A percentile compares a stretch with the other conserved stretches of the same genome.
phyloP scores from a whole-genome alignment of 2,113 vertebrate genomes.

The Dipodomys stephensi region DNA sequence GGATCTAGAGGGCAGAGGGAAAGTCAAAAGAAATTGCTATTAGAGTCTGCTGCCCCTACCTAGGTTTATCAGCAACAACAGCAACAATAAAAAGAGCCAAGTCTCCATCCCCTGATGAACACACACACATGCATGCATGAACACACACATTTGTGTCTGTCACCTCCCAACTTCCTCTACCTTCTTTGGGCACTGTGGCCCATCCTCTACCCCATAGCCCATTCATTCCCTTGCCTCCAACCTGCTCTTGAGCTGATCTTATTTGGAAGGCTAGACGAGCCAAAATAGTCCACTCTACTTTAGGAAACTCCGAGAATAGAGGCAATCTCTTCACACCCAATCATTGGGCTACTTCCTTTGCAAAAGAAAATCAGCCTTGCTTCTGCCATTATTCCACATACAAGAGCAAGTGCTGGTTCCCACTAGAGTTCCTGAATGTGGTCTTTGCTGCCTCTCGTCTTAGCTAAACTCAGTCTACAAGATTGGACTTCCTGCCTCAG shows the following conservation, averaged over 20 bases:
- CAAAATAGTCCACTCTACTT: neutral
- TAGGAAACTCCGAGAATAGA: neutral
- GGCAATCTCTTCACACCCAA: neutral
- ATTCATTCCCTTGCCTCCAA: neutral
- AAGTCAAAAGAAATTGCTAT: neutral
- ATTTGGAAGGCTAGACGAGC: neutral
- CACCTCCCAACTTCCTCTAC: neutral
- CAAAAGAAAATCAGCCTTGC: neutral
- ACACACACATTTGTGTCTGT: neutral
- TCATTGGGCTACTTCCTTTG: neutral
- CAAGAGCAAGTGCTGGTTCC: neutral
- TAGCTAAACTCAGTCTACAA: neutral
- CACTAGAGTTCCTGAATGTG: neutral
- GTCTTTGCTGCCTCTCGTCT: neutral
- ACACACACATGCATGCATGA: neutral
- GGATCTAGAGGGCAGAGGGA: constrained; percentile 32
- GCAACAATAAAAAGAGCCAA: too few relatives aligned
- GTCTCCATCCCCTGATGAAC: neutral
- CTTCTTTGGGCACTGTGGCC: neutral
- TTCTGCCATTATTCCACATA: neutral
- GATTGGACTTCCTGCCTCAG: neutral
- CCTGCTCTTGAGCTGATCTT: neutral
- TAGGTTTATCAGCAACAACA: neutral
- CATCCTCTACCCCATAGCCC: neutral
- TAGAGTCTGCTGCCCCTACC: neutral